phyloP scores from a whole-genome alignment of 1,140 invertebrate genomes.

The Nephila pilipes region DNA sequence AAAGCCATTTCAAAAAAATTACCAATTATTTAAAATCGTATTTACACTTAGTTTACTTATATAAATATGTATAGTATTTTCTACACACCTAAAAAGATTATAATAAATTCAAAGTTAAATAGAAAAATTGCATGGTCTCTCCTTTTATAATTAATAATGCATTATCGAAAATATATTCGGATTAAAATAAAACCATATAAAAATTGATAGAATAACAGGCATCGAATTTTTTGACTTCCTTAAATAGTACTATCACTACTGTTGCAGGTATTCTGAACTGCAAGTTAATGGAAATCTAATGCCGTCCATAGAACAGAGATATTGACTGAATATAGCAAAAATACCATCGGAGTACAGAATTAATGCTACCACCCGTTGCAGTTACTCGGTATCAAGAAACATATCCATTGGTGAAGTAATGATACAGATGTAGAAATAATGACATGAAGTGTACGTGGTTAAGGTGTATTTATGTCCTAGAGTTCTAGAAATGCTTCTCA shows the following conservation, averaged over 20 bases:
- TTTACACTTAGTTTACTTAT: too few species aligned
- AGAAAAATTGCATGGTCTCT: too few species aligned
- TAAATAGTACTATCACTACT: neutral
- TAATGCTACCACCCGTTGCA: neutral
- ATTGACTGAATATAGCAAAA: neutral
- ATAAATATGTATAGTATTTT: too few species aligned
- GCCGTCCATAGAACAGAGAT: neutral
- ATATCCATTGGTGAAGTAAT: neutral
- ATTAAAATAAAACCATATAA: too few species aligned
- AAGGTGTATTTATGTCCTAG: conserved; percentile 4
- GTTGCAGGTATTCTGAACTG: neutral
- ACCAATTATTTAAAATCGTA: too few species aligned
- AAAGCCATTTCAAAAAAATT: too few species aligned
- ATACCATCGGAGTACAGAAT: neutral
- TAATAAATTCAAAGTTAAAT: too few species aligned
- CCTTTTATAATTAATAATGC: too few species aligned
- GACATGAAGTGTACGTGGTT: neutral
- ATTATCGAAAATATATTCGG: too few species aligned
- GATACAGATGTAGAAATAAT: conserved; percentile 25
- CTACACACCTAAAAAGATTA: too few species aligned
- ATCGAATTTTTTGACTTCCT: neutral
- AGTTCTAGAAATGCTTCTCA: neutral
- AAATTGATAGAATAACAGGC: neutral
- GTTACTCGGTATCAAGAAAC: neutral
- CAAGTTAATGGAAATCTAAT: neutral